Evolutionary conservation across 2,113 vertebrate genomes (phyloP), one percentile per base, ranked within the genome.

Genomic region (Mormoops blainvillei): DNA sequence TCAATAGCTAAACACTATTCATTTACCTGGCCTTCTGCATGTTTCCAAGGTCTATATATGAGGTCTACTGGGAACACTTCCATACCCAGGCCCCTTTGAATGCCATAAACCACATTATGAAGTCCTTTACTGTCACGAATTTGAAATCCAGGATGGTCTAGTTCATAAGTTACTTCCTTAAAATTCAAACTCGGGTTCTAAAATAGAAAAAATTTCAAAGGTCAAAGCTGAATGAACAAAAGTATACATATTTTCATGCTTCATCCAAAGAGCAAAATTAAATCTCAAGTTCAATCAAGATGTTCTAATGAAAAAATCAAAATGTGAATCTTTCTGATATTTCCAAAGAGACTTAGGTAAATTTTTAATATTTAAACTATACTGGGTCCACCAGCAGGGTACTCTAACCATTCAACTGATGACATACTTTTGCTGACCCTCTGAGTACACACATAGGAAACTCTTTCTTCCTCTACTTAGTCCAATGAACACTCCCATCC

Each of bases 121-220:
- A 99, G 98, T 61, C 99, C 99, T 98, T 99, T 99, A 98, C 99
- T 99, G 97, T 99, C 99, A 97, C 99, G 99, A 98, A 99, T 99
- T 91, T 99, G 98, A 98, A 99, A 99, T 91, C 99, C 99, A 2
- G 99, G 99, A 93, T 99, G 99, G 98, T 99, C 99, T 95, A 99
- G 98, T 97, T 99, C 99, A 56, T 99, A 99, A 0, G 99, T 99
- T 96, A 99, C 99, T 98, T 99, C 99, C 98, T 99, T 99, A 98
- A 99, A 99, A 98, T 99, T 99, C 96, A 99, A 97, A 98, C 74
- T 99, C 71, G 99, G 99, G 98, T 99, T 99, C 99, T 99, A 97
- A 74, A 98, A 13, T 41, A 98, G 48, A 70, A 97, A 92, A 67
- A 4, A 97, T 68, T 94, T 88, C 9, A n/a, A n/a, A n/a, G n/a